Conservation (phyloP, 2,113 vertebrate species). For the Cygnus buccinator region DNA sequence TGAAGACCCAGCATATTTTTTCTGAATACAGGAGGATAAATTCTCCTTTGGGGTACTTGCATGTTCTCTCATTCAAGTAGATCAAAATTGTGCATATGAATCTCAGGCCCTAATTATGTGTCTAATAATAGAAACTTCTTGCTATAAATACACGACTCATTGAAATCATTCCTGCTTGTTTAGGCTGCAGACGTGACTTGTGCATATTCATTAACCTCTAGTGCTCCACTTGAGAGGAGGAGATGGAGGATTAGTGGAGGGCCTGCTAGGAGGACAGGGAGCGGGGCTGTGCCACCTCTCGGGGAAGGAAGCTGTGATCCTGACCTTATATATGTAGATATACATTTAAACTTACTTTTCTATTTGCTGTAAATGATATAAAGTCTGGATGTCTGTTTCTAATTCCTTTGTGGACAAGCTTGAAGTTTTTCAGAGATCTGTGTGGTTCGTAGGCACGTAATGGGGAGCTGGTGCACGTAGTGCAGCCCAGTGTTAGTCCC, state of each 20-base stretch:
- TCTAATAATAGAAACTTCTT: constrained; percentile 48
- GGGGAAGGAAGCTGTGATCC: not conserved
- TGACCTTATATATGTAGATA: too few relatives aligned
- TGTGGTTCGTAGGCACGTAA: fast-evolving
- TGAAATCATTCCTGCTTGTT: constrained; percentile 5
- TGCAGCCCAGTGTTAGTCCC: not conserved
- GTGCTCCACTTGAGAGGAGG: not conserved
- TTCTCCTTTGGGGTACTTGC: constrained; percentile 30
- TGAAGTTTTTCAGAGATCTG: fast-evolving
- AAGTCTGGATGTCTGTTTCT: not conserved
- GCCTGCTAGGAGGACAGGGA: not conserved
- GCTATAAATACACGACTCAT: constrained; percentile 43
- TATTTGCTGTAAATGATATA: not conserved
- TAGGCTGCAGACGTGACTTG: constrained; percentile 41
- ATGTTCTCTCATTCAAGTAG: not conserved
- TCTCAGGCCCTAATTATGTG: constrained; percentile 46
- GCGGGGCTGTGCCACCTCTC: not conserved
- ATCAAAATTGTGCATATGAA: not conserved
- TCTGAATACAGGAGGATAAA: not conserved
- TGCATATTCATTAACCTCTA: constrained; percentile 46
- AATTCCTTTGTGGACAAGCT: not conserved
- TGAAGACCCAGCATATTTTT: not conserved
- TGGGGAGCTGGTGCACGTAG: fast-evolving
- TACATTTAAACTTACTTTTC: not conserved
- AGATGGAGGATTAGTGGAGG: not conserved